phyloP scores from a whole-genome alignment of 1,140 invertebrate genomes.

The Drosophila ogumai region DNA sequence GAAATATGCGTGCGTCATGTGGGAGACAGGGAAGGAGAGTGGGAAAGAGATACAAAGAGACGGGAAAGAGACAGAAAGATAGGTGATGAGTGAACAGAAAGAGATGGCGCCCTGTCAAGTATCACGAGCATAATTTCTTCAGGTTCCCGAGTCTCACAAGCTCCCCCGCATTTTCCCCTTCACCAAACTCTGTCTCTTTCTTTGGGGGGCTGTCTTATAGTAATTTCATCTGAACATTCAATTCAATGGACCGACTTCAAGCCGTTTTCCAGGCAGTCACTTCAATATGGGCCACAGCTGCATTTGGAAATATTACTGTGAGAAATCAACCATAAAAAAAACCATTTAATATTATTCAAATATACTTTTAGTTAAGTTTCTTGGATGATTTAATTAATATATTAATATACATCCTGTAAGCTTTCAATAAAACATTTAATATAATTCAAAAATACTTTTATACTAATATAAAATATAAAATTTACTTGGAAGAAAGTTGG shows the following conservation, averaged over 20 bases:
- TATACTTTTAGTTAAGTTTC: no score
- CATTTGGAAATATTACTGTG: slow-evolving; percentile 26
- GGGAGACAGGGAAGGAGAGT: background rate
- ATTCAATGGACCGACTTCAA: slow-evolving; percentile 62
- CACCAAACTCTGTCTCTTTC: slow-evolving; percentile 18
- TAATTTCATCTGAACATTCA: slow-evolving; percentile 69
- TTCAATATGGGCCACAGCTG: slow-evolving; percentile 53
- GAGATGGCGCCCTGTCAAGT: slow-evolving; percentile 52
- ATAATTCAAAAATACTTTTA: no score
- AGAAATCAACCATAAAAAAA: background rate
- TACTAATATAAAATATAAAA: background rate
- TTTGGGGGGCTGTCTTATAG: slow-evolving; percentile 53
- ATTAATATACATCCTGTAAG: no score
- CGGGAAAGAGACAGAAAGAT: background rate
- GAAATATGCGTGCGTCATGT: slow-evolving; percentile 66
- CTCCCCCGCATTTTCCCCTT: slow-evolving; percentile 11
- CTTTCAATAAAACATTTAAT: no score
- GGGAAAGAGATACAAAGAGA: background rate
- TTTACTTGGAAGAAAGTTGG: no score
- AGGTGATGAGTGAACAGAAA: slow-evolving; percentile 4
- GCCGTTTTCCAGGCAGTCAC: slow-evolving; percentile 37
- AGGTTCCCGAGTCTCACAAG: background rate
- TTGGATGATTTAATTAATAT: no score
- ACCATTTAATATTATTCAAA: no score
- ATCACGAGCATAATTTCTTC: slow-evolving; percentile 24